A percentile compares a stretch with the other conserved stretches of the same genome.
Evolutionary conservation across 1,140 invertebrate genomes (phyloP).

Genomic region (Euwallacea similis): DNA sequence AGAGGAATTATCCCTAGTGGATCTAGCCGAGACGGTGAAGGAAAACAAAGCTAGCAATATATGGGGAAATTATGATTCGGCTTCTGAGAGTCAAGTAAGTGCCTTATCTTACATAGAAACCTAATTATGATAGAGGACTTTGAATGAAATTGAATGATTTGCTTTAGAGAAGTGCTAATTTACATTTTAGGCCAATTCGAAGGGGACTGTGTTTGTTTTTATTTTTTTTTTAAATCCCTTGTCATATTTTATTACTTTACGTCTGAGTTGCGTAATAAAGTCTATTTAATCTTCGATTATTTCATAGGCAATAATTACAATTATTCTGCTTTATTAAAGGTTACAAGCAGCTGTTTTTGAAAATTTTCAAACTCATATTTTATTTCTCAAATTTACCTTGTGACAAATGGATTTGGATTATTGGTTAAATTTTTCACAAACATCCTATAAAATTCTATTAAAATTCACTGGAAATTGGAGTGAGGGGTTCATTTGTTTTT

Average conservation of each 20-base stretch:
- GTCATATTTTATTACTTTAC: slow-evolving; percentile 9
- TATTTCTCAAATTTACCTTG: not conserved
- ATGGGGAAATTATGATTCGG: slow-evolving; percentile 1
- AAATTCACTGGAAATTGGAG: not conserved
- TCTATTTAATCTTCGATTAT: not conserved
- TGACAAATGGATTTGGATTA: not conserved
- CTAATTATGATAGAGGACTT: not conserved
- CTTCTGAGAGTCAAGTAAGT: slow-evolving; percentile 26
- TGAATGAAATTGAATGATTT: not conserved
- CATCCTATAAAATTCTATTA: not conserved
- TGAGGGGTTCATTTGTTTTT: not conserved
- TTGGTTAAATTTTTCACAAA: not conserved
- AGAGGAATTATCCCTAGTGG: slow-evolving; percentile 44
- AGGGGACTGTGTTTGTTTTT: not conserved
- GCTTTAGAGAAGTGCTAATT: not conserved
- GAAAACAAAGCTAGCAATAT: slow-evolving; percentile 38
- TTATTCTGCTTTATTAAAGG: not conserved
- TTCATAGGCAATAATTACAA: too few relatives aligned
- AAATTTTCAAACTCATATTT: slow-evolving; percentile 14
- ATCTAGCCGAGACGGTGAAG: slow-evolving; percentile 42
- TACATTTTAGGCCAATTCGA: not conserved
- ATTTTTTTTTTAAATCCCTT: slow-evolving; percentile 11
- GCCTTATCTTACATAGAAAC: not conserved
- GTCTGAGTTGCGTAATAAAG: too few relatives aligned
- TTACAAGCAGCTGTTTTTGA: slow-evolving; percentile 12